phyloP scores from a whole-genome alignment of 2,888 invertebrate genomes.

The Parnassius mnemosyne region DNA sequence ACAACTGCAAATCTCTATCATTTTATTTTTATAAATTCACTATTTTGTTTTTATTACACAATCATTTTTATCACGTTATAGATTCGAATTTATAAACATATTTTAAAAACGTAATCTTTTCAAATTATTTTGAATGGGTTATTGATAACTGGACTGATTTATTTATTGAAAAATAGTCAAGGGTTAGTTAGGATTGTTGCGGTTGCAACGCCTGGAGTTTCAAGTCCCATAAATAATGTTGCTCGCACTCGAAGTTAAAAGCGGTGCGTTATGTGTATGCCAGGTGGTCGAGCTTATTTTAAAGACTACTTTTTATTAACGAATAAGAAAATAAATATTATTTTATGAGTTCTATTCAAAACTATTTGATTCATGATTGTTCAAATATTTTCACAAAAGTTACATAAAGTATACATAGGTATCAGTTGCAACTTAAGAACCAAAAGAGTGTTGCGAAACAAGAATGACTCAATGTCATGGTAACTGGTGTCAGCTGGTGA shows the following conservation, averaged over 20 bases:
- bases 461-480: constrained; percentile 30
- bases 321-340: constrained; percentile 66
- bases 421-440: too few relatives aligned
- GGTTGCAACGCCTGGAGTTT: constrained; percentile 64
- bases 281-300: constrained; percentile 75
- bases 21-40: too few relatives aligned
- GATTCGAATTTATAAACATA: too few relatives aligned
- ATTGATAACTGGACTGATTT: neutral
- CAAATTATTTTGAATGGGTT: too few relatives aligned
- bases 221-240: constrained; percentile 66
- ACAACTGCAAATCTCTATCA: too few relatives aligned
- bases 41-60: too few relatives aligned
- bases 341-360: constrained; percentile 69
- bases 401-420: too few relatives aligned
- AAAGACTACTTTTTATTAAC: constrained; percentile 62
- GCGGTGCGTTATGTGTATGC: constrained; percentile 45
- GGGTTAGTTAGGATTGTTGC: constrained; percentile 72
- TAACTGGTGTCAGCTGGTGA: constrained; percentile 54
- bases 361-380: constrained; percentile 53
- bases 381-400: too few relatives aligned
- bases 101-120: too few relatives aligned
- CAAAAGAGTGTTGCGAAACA: neutral
- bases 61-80: too few relatives aligned
- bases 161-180: constrained; percentile 56
- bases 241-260: constrained; percentile 56